These are phyloP conservation scores for Meghimatium bilineatum DNA, from an alignment of 2,888 invertebrate species.

Conservation along the genomic window DNA sequence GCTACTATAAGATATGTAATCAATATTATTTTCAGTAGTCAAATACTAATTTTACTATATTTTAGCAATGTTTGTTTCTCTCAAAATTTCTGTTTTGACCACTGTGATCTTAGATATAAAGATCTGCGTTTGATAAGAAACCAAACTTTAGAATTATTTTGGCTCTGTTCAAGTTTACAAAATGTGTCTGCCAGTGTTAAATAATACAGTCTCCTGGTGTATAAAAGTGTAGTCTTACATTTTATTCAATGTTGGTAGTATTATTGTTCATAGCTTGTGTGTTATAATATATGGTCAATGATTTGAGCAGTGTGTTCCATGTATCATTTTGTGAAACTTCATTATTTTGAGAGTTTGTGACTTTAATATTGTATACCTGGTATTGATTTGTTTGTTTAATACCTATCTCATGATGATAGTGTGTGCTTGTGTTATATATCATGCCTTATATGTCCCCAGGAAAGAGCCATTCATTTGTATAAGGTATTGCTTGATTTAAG, in stretches of 20 bases:
- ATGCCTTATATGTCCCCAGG: conserved; percentile 35
- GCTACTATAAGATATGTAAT: too few relatives aligned
- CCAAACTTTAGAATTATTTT: not conserved
- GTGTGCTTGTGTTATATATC: not conserved
- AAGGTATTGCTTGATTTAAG: conserved; percentile 34
- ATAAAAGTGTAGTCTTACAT: not conserved
- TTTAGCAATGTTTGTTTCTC: too few relatives aligned
- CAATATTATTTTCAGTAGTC: too few relatives aligned
- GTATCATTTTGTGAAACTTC: not conserved
- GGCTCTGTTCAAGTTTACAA: not conserved
- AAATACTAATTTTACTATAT: too few relatives aligned
- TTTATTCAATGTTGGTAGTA: too few relatives aligned
- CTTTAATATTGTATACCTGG: too few relatives aligned
- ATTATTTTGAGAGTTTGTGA: not conserved
- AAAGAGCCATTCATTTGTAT: conserved; percentile 28
- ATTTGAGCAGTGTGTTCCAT: not conserved
- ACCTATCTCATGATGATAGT: not conserved
- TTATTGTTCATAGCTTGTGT: not conserved
- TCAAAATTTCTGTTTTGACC: too few relatives aligned
- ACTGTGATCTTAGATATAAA: too few relatives aligned
- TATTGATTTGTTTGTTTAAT: not conserved
- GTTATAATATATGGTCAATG: not conserved
- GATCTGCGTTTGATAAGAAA: not conserved
- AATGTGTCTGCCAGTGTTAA: not conserved
- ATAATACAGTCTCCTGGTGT: not conserved